Evolutionary conservation across 2,797 vertebrate species (phyloP).

Genomic region (Galago senegalensis): DNA sequence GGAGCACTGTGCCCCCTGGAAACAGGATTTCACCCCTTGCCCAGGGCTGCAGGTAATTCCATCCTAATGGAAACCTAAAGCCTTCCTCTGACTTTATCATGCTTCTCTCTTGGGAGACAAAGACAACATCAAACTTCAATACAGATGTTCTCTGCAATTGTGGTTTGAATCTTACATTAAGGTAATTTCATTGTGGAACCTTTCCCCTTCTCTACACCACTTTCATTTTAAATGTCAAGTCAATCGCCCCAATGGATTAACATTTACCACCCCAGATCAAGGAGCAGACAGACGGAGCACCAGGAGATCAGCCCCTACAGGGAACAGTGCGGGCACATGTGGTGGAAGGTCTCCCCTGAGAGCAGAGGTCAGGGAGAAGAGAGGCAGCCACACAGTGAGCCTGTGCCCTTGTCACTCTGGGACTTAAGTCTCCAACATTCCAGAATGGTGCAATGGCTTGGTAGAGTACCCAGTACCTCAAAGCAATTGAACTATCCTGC

Average conservation of each 20-base stretch:
- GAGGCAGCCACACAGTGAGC: not conserved
- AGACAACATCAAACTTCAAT: conserved; percentile 73
- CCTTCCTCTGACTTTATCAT: conserved; percentile 52
- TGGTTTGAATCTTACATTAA: conserved; percentile 73
- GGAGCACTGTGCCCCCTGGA: not conserved
- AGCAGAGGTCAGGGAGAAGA: not conserved
- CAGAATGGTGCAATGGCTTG: conserved; percentile 28
- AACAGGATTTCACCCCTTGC: not conserved
- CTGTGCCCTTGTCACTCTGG: not conserved
- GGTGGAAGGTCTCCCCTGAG: not conserved
- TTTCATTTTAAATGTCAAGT: conserved; percentile 71
- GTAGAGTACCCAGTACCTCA: not conserved
- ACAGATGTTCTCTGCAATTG: conserved; percentile 71
- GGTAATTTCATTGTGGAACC: conserved; percentile 68
- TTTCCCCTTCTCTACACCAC: not conserved
- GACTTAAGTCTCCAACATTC: conserved; percentile 4
- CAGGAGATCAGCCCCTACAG: not conserved
- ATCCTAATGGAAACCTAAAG: not conserved
- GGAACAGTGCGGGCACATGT: not conserved
- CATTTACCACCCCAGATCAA: conserved; percentile 42
- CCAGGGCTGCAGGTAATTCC: conserved; percentile 39
- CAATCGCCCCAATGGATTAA: conserved; percentile 11
- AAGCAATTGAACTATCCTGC: not conserved
- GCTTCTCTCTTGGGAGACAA: conserved; percentile 74
- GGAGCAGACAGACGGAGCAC: not conserved